Evolutionary conservation across 2,797 vertebrate species (phyloP), one percentile per base, ranked within the genome.

Genomic region (Loriculus beryllinus): DNA sequence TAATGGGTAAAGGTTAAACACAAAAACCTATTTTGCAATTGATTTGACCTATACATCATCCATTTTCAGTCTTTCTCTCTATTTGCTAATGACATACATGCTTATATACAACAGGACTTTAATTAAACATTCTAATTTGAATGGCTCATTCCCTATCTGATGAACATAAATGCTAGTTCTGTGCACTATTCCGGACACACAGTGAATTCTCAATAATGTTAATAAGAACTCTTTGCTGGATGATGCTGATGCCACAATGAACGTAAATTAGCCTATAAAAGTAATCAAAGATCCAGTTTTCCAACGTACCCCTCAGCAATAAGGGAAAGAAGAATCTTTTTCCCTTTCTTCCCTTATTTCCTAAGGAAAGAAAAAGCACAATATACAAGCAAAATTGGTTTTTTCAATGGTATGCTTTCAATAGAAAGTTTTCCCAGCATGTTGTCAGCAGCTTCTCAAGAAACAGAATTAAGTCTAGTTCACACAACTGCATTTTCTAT

Each of bases 41-140:
- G 72, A 91, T 93, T 94, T 96, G 95, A 95, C 94, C 95, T 95
- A 91, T 51, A 47, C 86, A 56, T 83, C 51, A 62, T 75, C 72
- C 11, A 3, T 85, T 91, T 67, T 75, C 51, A 59, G 79, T 54
- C 72, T 71, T 88, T 64, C 68, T 76, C 57, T 80, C 57, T 5
- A 0, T 91, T 77, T 90, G 70, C 88, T 94, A 68, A 45, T 1
- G 11, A 83, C 54, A 39, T 1, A 31, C 43, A 42, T 35, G 49
- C 40, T 82, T 83, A 85, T 63, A 75, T 78, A 92, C 83, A 83
- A 62, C 25, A 94, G 33, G 74, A 80, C 47, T 31, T 81, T 35
- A 49, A 85, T 78, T 69, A 60, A 82, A 76, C 23, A 10, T 56
- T 56, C n/a, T 71, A 31, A 48, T 78, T 71, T 65, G 57, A 78